Base-by-base conservation (phyloP, 2,113 vertebrate genomes). In the Monarcha castaneiventris region DNA sequence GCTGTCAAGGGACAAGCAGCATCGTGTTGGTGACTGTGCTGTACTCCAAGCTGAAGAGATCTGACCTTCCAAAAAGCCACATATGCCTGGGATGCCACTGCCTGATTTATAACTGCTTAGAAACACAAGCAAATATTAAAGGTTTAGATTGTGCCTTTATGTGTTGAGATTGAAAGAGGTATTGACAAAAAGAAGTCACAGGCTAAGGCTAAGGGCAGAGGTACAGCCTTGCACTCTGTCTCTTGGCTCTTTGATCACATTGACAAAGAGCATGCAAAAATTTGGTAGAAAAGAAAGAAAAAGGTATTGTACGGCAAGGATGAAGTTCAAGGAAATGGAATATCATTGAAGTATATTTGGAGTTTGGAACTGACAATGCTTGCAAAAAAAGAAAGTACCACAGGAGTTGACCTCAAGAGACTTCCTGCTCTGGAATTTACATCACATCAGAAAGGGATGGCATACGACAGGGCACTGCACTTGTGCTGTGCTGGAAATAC, bases 1-100 rank as follows among this genome's bases (percentile, higher is more conserved):
- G 97, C 99, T 99, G 97, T 25, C 52, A 96, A 79, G 81, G 37
- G 75, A 96, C 54, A 95, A 89, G 83, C 63, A 73, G 49, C 22
- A 7, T 52, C 33, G 26, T 58, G 20, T 84, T 15, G 11, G 84
- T 82, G 90, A 71, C 14, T 49, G 35, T 55, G 51, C 27, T 58
- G 13, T 51, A 30, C 30, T 29, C 43, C 44, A 67, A 29, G 32
- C 8, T 69, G 46, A 46, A n/a, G 25, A 37, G 55, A 71, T 54
- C 74, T 55, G 59, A 30, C 55, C 59, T 80, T 64, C 56, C 58
- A 80, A 86, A 80, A 93, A 51, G 33, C 39, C 3, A 0, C 14
- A 14, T 22, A 13, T 52, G 66, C 44, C 32, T 52, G 27, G 49
- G n/a, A 76, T 87, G 69, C 10, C 66, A 27, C 49, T 52, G 77